Percentiles rank a stretch among this genome's conserved stretches.
phyloP scores from a whole-genome alignment of 2,797 vertebrate species.

The Hozukius guyotensis region DNA sequence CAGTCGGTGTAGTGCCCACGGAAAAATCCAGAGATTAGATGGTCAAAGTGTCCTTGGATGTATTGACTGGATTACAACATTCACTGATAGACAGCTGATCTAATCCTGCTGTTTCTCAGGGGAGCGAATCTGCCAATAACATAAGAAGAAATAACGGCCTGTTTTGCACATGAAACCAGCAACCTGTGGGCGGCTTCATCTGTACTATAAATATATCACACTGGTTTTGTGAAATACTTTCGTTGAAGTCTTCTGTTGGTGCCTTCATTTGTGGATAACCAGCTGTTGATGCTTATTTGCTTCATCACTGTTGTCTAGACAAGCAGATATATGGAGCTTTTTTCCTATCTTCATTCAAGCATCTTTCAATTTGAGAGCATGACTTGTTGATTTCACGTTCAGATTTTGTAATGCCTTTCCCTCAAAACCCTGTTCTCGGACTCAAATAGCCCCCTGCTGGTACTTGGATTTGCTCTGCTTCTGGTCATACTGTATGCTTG shows the following conservation, averaged over 20 bases:
- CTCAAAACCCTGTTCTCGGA: too few species aligned
- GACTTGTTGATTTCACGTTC: not conserved
- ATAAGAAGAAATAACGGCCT: slow-evolving; percentile 42
- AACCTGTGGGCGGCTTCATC: slow-evolving; percentile 36
- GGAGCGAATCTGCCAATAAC: slow-evolving; percentile 40
- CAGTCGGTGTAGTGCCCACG: slow-evolving; percentile 22
- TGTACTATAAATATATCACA: slow-evolving; percentile 17
- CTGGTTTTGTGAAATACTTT: slow-evolving; percentile 4
- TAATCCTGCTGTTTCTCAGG: slow-evolving; percentile 54
- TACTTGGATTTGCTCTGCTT: too few species aligned
- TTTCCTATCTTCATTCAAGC: too few species aligned
- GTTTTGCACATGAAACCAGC: slow-evolving; percentile 49
- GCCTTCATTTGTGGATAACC: slow-evolving; percentile 14
- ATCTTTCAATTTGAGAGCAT: too few species aligned
- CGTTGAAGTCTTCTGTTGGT: not conserved
- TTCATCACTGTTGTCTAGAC: not conserved
- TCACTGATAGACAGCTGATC: slow-evolving; percentile 30
- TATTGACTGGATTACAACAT: slow-evolving; percentile 59
- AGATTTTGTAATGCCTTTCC: too few species aligned
- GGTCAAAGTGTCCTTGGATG: slow-evolving; percentile 65
- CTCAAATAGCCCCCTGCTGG: too few species aligned
- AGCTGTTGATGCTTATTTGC: not conserved
- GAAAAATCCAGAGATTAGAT: slow-evolving; percentile 48
- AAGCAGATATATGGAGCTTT: not conserved
- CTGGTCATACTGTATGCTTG: too few species aligned